Evolutionary conservation across 2,888 invertebrate species (phyloP), one percentile per base, ranked within the genome.

Genomic region (Cactoblastis cactorum): DNA sequence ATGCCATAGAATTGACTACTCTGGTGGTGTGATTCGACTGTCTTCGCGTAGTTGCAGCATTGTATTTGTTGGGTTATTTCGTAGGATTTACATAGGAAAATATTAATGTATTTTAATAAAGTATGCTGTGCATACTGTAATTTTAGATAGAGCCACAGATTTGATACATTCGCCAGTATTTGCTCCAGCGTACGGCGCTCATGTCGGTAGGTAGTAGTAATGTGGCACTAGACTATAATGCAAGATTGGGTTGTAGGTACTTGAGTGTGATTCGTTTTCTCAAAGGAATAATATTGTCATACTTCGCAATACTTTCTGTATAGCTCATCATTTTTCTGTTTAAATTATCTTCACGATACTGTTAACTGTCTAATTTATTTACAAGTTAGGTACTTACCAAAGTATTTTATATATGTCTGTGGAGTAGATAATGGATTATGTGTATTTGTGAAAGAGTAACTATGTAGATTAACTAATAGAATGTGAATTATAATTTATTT

Each of bases 311-410:
- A 62, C 61, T 67, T 71, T 69, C 62, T 65, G 61, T 53, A 52
- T 52, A 58, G 52, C 61, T 62, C 54, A 54, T 56, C 53, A 53
- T 51, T 54, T 61, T 59, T 49, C 51, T 58, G 58, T 62, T 69
- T 71, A 66, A 65, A 65, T 65, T 68, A 68, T 59, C 53, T 67
- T 66, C 61, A 62, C 59, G 63, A 65, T 57, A 55, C 37, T 62
- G 58, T 65, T 78, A 77, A 74, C 65, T 71, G 61, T 77, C 55
- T 76, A 75, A 77, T 76, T 71, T 82, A 77, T 71, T 80, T 67
- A 71, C 74, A 73, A 79, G 84, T 83, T 84, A 78, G 83, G 83
- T 84, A 86, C 22, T 4, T 28, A 9, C 85, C 85, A 87, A 86
- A 85, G 85, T 83, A 77, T 79, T 77, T n/a, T n/a, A n/a, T 74